Base-by-base conservation (phyloP, 1,140 invertebrate genomes). In the Hylaeus volcanicus region DNA sequence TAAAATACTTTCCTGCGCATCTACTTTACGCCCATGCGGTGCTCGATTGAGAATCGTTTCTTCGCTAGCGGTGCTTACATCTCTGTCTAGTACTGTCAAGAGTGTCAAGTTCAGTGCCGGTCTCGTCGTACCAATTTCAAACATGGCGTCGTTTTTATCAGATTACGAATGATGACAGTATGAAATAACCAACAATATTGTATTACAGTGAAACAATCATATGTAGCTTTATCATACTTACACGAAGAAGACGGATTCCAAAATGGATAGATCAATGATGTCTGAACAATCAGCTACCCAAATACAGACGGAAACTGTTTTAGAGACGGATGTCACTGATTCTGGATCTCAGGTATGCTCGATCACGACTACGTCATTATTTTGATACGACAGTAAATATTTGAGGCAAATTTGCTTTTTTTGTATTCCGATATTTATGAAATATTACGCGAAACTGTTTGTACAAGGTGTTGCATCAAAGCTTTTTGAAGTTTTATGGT, bases 251-350 rank as follows among this genome's bases (percentile, higher is more conserved):
- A 61, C 72, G 53, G 41, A 58, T 60, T 41, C 61, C 63, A 74
- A 37, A 37, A 89, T 89, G 82, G 85, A 87, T 66, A 89, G 86
- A 80, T 63, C 84, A 58, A 81, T 75, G 53, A 88, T 90, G 82
- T 82, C 87, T 58, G 89, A 89, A 8, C 88, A 89, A 51, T 83
- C 89, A 8, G 81, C 85, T 53, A 88, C 83, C 48, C 89, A 90
- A 82, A 85, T 85, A 37, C 89, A 89, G 72, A 91, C 90, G n/a
- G 89, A 90, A 75, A 91, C 89, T 0, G 81, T 91, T 74, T 84
- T 89, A 55, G 84, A 89, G 65, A 81, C 79, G 53, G 88, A 91
- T 77, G 78, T 88, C 61, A 79, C 66, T 15, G 90, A 91, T 61
- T 83, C 83, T 65, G 84, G 74, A 51, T 71, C 89, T 56, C 89